These are phyloP conservation scores for Hipposideros armiger DNA, from an alignment of 2,113 vertebrate genomes.

Conservation along the genomic window DNA sequence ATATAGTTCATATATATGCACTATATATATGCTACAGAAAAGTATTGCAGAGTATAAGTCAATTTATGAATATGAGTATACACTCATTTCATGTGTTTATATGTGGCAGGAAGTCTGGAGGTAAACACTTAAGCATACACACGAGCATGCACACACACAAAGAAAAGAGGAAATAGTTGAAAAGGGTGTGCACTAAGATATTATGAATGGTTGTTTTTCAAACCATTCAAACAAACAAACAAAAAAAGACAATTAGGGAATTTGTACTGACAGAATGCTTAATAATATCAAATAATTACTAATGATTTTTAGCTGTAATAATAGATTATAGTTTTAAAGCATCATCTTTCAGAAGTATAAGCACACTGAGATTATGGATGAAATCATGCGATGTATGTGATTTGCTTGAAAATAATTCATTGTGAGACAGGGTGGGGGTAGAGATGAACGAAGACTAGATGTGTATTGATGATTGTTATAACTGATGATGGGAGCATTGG, in stretches of 20 bases:
- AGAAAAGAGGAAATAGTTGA: not conserved
- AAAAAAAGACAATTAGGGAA: not conserved
- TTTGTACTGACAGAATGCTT: not conserved
- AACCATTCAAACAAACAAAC: not conserved
- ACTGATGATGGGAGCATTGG: accelerated
- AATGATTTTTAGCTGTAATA: not conserved
- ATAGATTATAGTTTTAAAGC: not conserved
- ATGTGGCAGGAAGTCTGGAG: not conserved
- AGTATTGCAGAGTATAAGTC: not conserved
- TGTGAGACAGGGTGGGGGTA: not conserved
- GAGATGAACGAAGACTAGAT: not conserved
- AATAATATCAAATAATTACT: slow-evolving; percentile 25
- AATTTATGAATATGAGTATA: not conserved
- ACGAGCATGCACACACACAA: not conserved
- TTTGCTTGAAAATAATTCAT: not conserved
- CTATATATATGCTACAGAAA: not conserved
- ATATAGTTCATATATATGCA: no score
- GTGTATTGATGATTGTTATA: not conserved
- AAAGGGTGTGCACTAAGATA: not conserved
- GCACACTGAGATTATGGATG: not conserved
- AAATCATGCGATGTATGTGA: not conserved
- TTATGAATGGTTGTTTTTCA: not conserved
- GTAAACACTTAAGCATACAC: not conserved
- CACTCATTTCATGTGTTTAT: not conserved
- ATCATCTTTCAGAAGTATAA: not conserved